phyloP scores from a whole-genome alignment of 2,113 vertebrate species.

The Corvus moneduloides region DNA sequence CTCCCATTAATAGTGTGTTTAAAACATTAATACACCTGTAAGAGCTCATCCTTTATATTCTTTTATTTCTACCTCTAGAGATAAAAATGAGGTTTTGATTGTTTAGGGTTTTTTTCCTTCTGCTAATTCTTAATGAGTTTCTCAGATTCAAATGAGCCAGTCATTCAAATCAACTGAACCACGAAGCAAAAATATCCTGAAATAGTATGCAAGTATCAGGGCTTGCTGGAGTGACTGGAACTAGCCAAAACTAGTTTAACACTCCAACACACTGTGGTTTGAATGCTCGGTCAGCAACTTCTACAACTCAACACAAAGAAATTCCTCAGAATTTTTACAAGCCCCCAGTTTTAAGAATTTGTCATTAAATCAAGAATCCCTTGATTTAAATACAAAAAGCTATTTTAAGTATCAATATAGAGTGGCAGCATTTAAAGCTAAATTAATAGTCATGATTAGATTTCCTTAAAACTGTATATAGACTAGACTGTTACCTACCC shows the following conservation, averaged over 20 bases:
- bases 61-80: not conserved
- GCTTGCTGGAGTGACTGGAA: not conserved
- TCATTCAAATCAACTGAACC: not conserved
- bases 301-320: not conserved
- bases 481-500: not conserved
- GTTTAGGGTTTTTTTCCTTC: accelerated
- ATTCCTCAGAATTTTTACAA: not conserved
- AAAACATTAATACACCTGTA: not conserved
- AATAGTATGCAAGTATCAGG: not conserved
- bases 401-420: not conserved
- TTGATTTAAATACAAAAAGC: not conserved
- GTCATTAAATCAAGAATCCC: not conserved
- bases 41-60: not conserved
- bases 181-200: not conserved
- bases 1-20: not conserved
- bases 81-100: not conserved
- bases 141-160: not conserved
- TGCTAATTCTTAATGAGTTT: not conserved
- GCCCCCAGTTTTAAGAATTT: not conserved
- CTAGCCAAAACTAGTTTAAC: not conserved
- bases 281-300: not conserved
- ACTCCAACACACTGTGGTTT: not conserved
- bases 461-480: not conserved
- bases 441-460: not conserved
- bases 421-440: not conserved